These are phyloP conservation scores for Odontomachus brunneus DNA, from an alignment of 1,140 invertebrate genomes.

Conservation along the genomic window DNA sequence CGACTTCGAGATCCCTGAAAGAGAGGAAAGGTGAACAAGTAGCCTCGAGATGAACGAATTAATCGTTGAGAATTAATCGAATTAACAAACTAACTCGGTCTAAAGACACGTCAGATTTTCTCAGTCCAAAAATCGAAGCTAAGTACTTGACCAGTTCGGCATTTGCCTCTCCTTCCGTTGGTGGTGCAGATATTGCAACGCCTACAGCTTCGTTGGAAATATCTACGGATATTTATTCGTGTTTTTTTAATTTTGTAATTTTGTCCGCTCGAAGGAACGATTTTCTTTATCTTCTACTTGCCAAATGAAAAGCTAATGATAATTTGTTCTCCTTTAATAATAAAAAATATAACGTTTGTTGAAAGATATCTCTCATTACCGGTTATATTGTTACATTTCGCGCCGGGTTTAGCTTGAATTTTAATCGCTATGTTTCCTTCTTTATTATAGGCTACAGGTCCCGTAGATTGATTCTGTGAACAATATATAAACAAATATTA, in stretches of 20 bases:
- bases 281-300: background rate
- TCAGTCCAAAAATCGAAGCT: conserved; percentile 88
- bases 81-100: conserved; percentile 86
- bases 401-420: conserved; percentile 91
- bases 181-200: conserved; percentile 91
- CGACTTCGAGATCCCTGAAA: conserved; percentile 85
- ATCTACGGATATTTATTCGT: conserved; percentile 74
- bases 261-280: background rate
- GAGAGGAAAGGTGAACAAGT: conserved; percentile 46
- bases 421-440: conserved; percentile 88
- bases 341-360: conserved; percentile 12
- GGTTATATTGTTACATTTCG: conserved; percentile 90
- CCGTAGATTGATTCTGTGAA: conserved; percentile 54
- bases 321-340: background rate
- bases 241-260: conserved; percentile 13
- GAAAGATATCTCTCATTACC: conserved; percentile 82
- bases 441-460: conserved; percentile 86
- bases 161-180: conserved; percentile 93
- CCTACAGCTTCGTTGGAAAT: conserved; percentile 86
- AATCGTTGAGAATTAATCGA: background rate
- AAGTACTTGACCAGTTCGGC: conserved; percentile 91
- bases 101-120: conserved; percentile 89
- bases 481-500: conserved; percentile 12
- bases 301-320: background rate
- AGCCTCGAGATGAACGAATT: background rate